phyloP scores from a whole-genome alignment of 2,113 vertebrate species.

The Tragulus kanchil region DNA sequence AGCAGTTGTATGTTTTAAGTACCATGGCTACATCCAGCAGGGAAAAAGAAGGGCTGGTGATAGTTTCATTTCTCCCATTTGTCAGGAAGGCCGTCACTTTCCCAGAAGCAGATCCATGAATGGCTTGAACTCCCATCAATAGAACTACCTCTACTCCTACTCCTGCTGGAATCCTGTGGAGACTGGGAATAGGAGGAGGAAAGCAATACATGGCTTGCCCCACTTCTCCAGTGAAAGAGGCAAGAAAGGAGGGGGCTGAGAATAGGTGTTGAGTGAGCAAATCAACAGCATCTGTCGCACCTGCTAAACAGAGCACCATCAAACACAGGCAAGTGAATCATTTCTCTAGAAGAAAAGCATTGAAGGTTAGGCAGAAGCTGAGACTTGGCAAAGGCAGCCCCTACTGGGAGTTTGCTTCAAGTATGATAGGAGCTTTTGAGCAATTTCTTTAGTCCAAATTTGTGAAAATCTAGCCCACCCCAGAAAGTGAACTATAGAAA shows the following conservation, averaged over 20 bases:
- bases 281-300: background rate
- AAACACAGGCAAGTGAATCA: background rate
- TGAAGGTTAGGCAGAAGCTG: background rate
- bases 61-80: background rate
- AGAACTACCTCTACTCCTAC: background rate
- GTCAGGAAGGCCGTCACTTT: background rate
- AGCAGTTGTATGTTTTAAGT: background rate
- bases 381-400: background rate
- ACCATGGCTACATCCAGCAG: background rate
- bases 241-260: background rate
- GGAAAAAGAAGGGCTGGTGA: background rate
- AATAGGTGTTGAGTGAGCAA: background rate
- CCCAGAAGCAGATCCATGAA: background rate
- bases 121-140: background rate
- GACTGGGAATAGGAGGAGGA: background rate
- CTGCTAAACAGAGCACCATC: background rate
- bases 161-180: background rate
- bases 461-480: background rate
- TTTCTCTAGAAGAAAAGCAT: background rate
- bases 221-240: background rate
- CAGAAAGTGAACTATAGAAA: background rate
- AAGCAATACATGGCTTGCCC: background rate
- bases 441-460: slow-evolving; percentile 11
- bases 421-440: background rate
- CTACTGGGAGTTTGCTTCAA: background rate